These are phyloP conservation scores for Poeciliopsis infans DNA, from an alignment of 2,797 vertebrate genomes.

Conservation along the genomic window DNA sequence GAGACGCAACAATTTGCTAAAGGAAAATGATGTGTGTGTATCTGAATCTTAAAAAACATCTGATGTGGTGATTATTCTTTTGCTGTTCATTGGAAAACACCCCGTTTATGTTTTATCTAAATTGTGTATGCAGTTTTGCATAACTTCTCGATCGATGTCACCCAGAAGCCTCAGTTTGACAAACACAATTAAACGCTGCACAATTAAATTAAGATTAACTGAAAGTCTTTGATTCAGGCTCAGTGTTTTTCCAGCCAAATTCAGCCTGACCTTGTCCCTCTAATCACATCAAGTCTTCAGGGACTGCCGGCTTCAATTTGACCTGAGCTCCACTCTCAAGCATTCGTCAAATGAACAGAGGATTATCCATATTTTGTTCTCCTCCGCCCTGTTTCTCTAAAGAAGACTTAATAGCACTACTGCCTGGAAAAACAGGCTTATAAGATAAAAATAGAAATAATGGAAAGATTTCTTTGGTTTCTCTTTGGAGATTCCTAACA, in stretches of 20 bases:
- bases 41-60: not conserved
- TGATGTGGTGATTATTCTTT: not conserved
- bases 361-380: constrained; percentile 33
- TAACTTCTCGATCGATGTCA: not conserved
- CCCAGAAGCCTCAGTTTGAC: constrained; percentile 7
- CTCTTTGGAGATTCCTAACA: not conserved
- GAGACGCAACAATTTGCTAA: not conserved
- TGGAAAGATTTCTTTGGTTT: not conserved
- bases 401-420: not conserved
- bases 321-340: constrained; percentile 27
- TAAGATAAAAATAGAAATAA: not conserved
- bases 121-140: not conserved
- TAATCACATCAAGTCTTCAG: constrained; percentile 40
- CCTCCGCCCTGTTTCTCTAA: not conserved
- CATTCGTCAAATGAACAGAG: constrained; percentile 12
- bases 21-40: not conserved
- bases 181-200: constrained; percentile 23
- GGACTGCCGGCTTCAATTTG: constrained; percentile 37
- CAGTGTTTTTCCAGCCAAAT: constrained; percentile 13
- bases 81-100: not conserved
- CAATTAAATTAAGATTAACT: constrained; percentile 23
- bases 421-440: not conserved
- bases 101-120: not conserved
- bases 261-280: constrained; percentile 19
- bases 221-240: constrained; percentile 16